Evolutionary conservation across 2,888 invertebrate species (phyloP).

Genomic region (Polylopha cassiicola): DNA sequence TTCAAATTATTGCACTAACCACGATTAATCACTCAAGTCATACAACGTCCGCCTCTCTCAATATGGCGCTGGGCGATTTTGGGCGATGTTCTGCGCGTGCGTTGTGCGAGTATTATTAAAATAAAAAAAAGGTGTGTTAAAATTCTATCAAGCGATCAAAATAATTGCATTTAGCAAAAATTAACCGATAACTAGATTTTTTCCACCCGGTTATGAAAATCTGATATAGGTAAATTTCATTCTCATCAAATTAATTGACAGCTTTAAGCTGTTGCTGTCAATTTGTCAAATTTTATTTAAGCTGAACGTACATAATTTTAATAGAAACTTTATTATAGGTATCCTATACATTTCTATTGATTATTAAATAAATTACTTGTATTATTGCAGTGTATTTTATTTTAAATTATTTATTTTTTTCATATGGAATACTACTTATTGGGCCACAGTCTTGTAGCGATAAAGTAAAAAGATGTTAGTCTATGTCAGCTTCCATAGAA

Average conservation of each 20-base stretch:
- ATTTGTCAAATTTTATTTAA: conserved; percentile 13
- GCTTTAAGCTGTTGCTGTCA: conserved; percentile 37
- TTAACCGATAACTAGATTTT: conserved; percentile 35
- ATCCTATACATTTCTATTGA: neutral
- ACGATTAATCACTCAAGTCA: conserved; percentile 77
- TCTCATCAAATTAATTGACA: conserved; percentile 62
- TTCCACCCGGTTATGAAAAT: conserved; percentile 47
- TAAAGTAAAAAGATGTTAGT: conserved; percentile 4
- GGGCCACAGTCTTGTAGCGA: neutral
- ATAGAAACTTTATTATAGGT: neutral
- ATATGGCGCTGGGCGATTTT: conserved; percentile 84
- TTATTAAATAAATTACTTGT: too few relatives aligned
- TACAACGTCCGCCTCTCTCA: conserved; percentile 85
- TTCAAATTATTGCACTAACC: conserved; percentile 76
- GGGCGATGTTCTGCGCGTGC: conserved; percentile 77
- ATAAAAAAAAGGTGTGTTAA: conserved; percentile 53
- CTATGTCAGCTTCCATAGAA: conserved; percentile 7
- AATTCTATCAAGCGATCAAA: conserved; percentile 39
- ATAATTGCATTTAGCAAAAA: conserved; percentile 35
- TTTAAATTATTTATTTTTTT: neutral
- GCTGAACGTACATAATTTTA: conserved; percentile 23
- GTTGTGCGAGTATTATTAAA: conserved; percentile 67
- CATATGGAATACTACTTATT: neutral
- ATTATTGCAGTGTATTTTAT: too few relatives aligned
- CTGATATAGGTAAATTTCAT: conserved; percentile 59